Conservation (phyloP, 23 tunicate genomes). For the Styela clava region DNA sequence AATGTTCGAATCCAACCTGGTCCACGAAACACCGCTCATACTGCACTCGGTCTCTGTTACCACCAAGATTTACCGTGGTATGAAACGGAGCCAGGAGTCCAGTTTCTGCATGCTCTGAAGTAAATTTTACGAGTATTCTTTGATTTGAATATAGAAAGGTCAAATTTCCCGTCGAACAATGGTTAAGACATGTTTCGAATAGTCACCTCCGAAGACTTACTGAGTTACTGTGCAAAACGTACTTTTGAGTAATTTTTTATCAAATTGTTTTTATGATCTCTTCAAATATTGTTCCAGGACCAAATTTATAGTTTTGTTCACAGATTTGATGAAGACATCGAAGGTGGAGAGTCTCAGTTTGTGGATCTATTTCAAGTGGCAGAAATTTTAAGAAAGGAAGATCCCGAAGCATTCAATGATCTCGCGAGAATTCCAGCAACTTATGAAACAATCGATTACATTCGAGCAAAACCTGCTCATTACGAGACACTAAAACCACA, state of each 20-base stretch:
- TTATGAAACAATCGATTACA: conserved; percentile 49
- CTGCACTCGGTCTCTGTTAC: conserved; percentile 3
- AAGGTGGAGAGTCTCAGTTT: conserved; percentile 62
- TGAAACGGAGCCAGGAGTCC: conserved; percentile 49
- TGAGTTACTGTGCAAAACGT: no score
- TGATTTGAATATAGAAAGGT: no score
- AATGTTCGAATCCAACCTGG: not conserved
- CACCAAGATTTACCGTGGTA: conserved; percentile 46
- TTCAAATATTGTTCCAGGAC: no score
- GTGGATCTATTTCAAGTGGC: conserved; percentile 55
- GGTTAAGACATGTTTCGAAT: no score
- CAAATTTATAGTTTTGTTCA: no score
- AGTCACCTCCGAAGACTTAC: no score
- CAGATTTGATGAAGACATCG: conserved; percentile 63
- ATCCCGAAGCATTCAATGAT: conserved; percentile 47
- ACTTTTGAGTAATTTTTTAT: no score
- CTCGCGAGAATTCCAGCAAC: conserved; percentile 44
- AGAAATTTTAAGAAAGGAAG: conserved; percentile 49
- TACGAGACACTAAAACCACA: conserved; percentile 41
- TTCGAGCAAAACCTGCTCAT: conserved; percentile 28
- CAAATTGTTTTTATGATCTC: no score
- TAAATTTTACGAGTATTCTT: not conserved
- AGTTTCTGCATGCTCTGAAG: conserved; percentile 42
- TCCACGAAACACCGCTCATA: conserved; percentile 32
- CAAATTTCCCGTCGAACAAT: no score